Evolutionary conservation across 92 coral and sea anemone genomes (phyloP).

Genomic region (Meandrina meandrites): DNA sequence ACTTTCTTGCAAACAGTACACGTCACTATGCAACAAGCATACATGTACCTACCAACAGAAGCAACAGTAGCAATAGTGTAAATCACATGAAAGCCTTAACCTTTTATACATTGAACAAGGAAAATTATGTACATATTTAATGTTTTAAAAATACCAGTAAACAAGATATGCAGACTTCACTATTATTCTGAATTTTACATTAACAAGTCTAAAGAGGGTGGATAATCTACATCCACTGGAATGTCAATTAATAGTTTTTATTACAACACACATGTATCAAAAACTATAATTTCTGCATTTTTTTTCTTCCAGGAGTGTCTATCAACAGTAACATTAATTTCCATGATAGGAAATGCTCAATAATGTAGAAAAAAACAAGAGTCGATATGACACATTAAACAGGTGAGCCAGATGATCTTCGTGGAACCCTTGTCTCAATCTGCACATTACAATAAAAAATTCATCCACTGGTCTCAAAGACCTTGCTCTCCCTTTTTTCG

Average conservation of each 20-base stretch:
- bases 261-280: too few species aligned
- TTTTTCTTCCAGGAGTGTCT: too few species aligned
- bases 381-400: slow-evolving; percentile 33
- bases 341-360: not conserved
- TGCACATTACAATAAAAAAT: slow-evolving; percentile 41
- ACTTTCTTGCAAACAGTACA: not conserved
- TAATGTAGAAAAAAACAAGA: not conserved
- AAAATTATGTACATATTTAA: too few species aligned
- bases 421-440: slow-evolving; percentile 50
- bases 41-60: too few species aligned
- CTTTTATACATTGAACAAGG: too few species aligned
- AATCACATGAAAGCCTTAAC: not conserved
- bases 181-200: too few species aligned
- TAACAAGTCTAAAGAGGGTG: too few species aligned
- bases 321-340: not conserved
- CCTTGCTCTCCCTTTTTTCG: slow-evolving; percentile 45
- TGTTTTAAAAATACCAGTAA: too few species aligned
- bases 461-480: slow-evolving; percentile 49
- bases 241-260: too few species aligned
- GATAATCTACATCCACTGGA: too few species aligned
- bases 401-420: slow-evolving; percentile 59
- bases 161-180: too few species aligned
- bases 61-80: slow-evolving; percentile 1
- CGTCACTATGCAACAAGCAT: not conserved
- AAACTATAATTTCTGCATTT: too few species aligned